These are phyloP conservation scores for Drosophila meridionalis DNA, from an alignment of 2,888 invertebrate species.

Conservation along the genomic window DNA sequence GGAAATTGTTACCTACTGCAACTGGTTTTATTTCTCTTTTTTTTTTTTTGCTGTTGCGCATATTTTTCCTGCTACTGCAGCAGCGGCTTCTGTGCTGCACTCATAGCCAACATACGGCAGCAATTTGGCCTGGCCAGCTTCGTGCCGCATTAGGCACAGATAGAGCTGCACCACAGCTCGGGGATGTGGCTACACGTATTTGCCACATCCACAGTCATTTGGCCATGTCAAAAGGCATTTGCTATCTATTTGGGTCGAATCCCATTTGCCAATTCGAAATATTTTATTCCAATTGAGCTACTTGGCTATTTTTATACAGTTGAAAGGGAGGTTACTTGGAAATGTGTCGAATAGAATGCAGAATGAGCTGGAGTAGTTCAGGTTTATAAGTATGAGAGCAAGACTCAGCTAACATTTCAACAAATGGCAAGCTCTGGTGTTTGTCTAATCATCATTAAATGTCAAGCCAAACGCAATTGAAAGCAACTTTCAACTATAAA, in stretches of 20 bases:
- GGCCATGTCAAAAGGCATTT: background rate
- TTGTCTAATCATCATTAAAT: no score
- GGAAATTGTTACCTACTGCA: constrained; percentile 70
- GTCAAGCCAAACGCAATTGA: no score
- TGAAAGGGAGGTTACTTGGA: background rate
- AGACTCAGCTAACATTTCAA: no score
- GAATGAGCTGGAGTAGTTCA: background rate
- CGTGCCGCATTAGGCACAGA: constrained; percentile 44
- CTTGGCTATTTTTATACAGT: no score
- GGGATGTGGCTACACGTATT: background rate
- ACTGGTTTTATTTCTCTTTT: constrained; percentile 35
- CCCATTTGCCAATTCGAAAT: background rate
- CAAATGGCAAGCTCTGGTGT: no score
- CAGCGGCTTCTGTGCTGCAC: constrained; percentile 52
- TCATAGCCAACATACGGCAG: constrained; percentile 49
- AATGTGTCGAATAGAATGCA: background rate
- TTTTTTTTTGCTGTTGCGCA: constrained; percentile 6
- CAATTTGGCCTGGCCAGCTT: constrained; percentile 39
- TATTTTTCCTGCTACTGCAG: constrained; percentile 18
- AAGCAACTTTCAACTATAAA: no score
- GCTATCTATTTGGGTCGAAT: background rate
- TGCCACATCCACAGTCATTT: background rate
- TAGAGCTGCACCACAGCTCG: constrained; percentile 3
- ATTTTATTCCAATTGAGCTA: background rate
- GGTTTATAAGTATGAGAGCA: no score